phyloP scores from a whole-genome alignment of 1,140 invertebrate genomes.

The Drosophila rhopaloa region DNA sequence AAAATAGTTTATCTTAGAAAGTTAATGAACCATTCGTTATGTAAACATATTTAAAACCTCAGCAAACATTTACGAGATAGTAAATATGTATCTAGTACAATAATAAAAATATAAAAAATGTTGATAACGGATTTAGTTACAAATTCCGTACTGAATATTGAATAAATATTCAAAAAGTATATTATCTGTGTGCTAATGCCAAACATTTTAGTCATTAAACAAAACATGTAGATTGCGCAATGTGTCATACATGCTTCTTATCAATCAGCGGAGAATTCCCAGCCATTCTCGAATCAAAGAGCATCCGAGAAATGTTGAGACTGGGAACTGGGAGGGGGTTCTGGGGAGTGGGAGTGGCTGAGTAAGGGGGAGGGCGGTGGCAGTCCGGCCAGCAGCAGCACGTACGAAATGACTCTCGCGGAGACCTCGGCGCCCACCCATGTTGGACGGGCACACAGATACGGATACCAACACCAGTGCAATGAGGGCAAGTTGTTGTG shows the following conservation, averaged over 20 bases:
- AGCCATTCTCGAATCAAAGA: slow-evolving; percentile 23
- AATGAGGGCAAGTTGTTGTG: slow-evolving; percentile 6
- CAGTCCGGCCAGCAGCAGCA: slow-evolving; percentile 32
- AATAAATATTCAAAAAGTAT: neutral
- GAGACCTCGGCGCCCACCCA: slow-evolving; percentile 46
- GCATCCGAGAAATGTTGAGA: slow-evolving; percentile 36
- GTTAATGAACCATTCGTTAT: too few relatives aligned
- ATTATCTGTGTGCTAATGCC: neutral
- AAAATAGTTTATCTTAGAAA: too few relatives aligned
- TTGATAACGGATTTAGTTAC: too few relatives aligned
- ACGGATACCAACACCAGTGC: slow-evolving; percentile 11
- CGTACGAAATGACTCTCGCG: slow-evolving; percentile 53
- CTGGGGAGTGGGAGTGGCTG: neutral
- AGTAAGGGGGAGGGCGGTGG: slow-evolving; percentile 9
- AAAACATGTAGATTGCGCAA: slow-evolving; percentile 9
- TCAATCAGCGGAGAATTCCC: slow-evolving; percentile 10
- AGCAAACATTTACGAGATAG: too few relatives aligned
- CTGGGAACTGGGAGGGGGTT: neutral
- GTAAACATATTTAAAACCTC: too few relatives aligned
- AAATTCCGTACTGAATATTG: too few relatives aligned
- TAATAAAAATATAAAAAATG: too few relatives aligned
- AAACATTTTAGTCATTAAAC: neutral
- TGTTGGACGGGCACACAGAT: slow-evolving; percentile 30
- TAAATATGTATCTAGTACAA: too few relatives aligned
- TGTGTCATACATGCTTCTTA: slow-evolving; percentile 26